Evolutionary conservation across 2,113 vertebrate species (phyloP).

Genomic region (Oreochromis tanganicae): DNA sequence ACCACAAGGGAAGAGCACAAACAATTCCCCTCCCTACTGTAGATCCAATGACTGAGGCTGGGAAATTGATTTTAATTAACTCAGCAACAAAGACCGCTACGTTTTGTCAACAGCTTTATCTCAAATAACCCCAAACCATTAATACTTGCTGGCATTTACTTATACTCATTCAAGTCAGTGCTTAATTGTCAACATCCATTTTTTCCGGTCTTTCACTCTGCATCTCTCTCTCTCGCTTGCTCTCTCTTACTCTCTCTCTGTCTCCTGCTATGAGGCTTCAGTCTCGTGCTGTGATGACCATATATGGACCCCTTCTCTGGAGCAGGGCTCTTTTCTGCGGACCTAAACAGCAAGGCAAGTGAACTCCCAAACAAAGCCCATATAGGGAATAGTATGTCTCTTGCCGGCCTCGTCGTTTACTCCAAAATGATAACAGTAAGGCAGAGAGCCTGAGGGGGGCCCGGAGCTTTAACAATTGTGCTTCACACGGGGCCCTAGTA

Average conservation of each 20-base stretch:
- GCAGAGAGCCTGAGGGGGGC: conserved; percentile 31
- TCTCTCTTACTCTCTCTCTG: not conserved
- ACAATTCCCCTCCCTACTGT: conserved; percentile 14
- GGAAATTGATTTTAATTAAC: conserved; percentile 22
- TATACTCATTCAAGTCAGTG: not conserved
- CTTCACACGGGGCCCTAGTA: conserved; percentile 12
- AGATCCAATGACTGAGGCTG: conserved; percentile 14
- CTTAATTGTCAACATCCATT: conserved; percentile 37
- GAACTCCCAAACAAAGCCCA: conserved; percentile 94
- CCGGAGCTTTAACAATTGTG: conserved; percentile 32
- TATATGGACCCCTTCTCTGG: conserved; percentile 89
- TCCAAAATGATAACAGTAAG: conserved; percentile 75
- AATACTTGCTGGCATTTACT: not conserved
- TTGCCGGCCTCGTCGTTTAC: conserved; percentile 68
- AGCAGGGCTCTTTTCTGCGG: conserved; percentile 70
- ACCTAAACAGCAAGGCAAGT: conserved; percentile 85
- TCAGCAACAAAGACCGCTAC: not conserved
- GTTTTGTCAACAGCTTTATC: not conserved
- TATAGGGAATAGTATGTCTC: conserved; percentile 89
- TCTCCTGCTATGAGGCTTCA: conserved; percentile 27
- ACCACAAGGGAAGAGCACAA: conserved; percentile 42
- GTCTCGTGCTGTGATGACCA: conserved; percentile 79
- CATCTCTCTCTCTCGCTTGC: not conserved
- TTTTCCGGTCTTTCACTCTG: not conserved
- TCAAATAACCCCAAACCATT: not conserved